Evolutionary conservation across 2,797 vertebrate genomes (phyloP).

Genomic region (Poecilia velifera): DNA sequence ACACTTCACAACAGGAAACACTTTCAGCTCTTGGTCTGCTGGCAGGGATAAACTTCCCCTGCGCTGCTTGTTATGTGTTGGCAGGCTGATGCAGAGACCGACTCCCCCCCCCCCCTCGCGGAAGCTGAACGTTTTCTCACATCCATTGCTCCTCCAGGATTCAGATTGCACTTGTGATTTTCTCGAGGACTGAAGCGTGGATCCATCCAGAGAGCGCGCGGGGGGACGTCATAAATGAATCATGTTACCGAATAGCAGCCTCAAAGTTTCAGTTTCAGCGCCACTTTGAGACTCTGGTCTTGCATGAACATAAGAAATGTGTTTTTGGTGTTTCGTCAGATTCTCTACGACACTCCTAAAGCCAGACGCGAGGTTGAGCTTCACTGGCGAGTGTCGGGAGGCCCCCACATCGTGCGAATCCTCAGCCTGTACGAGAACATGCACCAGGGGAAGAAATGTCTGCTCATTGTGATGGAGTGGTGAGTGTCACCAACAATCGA

Average conservation of each 20-base stretch:
- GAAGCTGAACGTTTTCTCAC: background rate
- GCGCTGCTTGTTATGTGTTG: background rate
- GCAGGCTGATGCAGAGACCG: background rate
- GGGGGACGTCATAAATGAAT: background rate
- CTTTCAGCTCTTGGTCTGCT: background rate
- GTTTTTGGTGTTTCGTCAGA: constrained; percentile 74
- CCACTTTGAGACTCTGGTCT: background rate
- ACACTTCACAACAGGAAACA: background rate
- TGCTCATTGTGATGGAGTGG: constrained; percentile 97
- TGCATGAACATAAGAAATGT: background rate
- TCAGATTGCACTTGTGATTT: constrained; percentile 4
- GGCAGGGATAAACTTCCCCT: background rate
- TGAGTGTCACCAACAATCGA: constrained; percentile 62
- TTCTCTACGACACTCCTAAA: constrained; percentile 91
- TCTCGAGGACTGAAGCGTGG: background rate
- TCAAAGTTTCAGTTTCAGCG: constrained; percentile 20
- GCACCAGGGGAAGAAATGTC: constrained; percentile 89
- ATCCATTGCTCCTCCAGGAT: constrained; percentile 2
- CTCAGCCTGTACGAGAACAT: constrained; percentile 93
- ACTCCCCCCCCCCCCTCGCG: background rate
- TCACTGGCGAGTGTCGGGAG: constrained; percentile 89
- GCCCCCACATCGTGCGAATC: constrained; percentile 89
- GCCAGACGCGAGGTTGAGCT: constrained; percentile 91
- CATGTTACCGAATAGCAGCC: constrained; percentile 5
- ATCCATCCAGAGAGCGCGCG: background rate